Evolutionary conservation across 2,888 invertebrate species (phyloP).

Genomic region (Lacanobia oleracea): DNA sequence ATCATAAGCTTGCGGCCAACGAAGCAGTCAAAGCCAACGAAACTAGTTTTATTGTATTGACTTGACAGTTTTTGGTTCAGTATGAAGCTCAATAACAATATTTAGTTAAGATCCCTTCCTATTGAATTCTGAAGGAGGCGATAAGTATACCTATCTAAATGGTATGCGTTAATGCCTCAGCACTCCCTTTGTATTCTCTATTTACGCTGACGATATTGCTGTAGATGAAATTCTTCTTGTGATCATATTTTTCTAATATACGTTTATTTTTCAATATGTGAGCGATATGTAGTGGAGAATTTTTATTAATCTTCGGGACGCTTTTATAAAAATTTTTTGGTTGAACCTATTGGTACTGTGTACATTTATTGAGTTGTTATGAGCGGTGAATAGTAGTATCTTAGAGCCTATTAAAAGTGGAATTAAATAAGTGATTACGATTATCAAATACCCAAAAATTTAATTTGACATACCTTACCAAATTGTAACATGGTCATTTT

Average conservation of each 20-base stretch:
- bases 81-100: constrained; percentile 20
- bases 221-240: constrained; percentile 36
- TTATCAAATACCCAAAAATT: background rate
- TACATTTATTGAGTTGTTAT: background rate
- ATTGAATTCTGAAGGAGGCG: constrained; percentile 27
- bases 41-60: background rate
- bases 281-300: constrained; percentile 21
- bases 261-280: constrained; percentile 34
- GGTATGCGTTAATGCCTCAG: constrained; percentile 14
- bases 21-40: too few relatives aligned
- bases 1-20: too few relatives aligned
- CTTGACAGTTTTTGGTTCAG: background rate
- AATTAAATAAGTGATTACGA: background rate
- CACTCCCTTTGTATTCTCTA: constrained; percentile 38
- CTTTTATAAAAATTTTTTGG: constrained; percentile 6
- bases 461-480: too few relatives aligned
- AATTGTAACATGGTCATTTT: too few relatives aligned
- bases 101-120: constrained; percentile 17
- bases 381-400: background rate
- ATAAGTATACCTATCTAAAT: constrained; percentile 20
- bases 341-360: background rate
- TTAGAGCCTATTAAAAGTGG: background rate
- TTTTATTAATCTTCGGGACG: constrained; percentile 21
- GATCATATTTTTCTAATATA: constrained; percentile 40
- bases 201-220: constrained; percentile 32